Base-by-base conservation (phyloP, 1,140 invertebrate species). In the Zaprionus gabonicus region DNA sequence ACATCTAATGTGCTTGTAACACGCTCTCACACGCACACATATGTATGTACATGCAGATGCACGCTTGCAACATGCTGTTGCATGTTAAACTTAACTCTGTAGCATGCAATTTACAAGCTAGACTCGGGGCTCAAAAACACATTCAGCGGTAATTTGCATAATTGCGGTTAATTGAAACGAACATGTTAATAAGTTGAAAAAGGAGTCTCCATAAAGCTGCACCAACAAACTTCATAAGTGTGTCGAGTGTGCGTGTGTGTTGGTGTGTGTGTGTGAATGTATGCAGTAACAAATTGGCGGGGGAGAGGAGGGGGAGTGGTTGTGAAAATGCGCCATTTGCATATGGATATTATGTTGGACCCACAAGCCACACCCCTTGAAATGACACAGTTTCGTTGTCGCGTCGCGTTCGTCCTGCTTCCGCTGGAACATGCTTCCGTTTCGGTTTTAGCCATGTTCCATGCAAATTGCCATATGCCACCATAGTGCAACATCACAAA, bases 141-240 rank as follows among this genome's bases (percentile, higher is more conserved):
- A 63, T 65, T 66, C n/a, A 31, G 28, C 31, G 38, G 25, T 56
- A 71, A 79, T 79, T 79, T 76, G 58, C 78, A 80, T 80, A 77
- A 80, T 77, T 73, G 74, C 60, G 69, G 74, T 73, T 80, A 80
- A 80, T 77, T 80, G 78, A 60, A 80, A 77, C 53, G 77, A 67
- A 64, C 73, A 64, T 49, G 63, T 68, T 80, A 80, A 66, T 70
- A 72, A 73, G 78, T 69, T 73, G 34, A 27, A 69, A 68, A 51
- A 55, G 17, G 46, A 46, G 44, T 63, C 34, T 5, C 34, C 27
- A 25, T 20, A 76, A 44, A 20, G 59, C 58, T 15, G 55, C 44
- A 51, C 46, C 55, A 67, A 38, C 31, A 51, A 23, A 20, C 62
- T 38, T n/a, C 31, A 57, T 56, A 27, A 38, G 38, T 28, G 41